These are phyloP conservation scores for Scaptomyza tumidula DNA, from an alignment of 2,888 invertebrate species.

Conservation along the genomic window DNA sequence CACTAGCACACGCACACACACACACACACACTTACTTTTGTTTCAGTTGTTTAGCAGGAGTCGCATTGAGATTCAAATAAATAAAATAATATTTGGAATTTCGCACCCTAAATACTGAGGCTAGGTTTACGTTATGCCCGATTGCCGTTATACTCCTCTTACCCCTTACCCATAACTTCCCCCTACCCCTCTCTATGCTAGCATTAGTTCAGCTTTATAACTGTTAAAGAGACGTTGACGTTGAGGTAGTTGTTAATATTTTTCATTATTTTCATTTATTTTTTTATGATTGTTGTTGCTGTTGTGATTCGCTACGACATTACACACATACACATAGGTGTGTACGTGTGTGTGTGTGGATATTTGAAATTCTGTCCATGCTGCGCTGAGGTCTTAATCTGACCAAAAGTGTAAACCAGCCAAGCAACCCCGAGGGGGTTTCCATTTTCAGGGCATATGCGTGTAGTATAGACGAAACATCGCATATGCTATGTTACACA, in stretches of 20 bases:
- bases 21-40: constrained; percentile 22
- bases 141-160: not conserved
- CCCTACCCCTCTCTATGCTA: constrained; percentile 3
- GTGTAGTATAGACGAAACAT: constrained; percentile 31
- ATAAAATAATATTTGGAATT: constrained; percentile 82
- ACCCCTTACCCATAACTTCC: not conserved
- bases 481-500: constrained; percentile 40
- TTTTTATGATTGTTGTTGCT: constrained; percentile 75
- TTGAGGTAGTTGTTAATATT: constrained; percentile 72
- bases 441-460: constrained; percentile 60
- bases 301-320: constrained; percentile 81
- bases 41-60: constrained; percentile 43
- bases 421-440: constrained; percentile 63
- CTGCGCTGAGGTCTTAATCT: constrained; percentile 83
- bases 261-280: constrained; percentile 48
- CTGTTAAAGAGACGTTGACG: constrained; percentile 71
- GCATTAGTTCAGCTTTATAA: constrained; percentile 77
- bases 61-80: constrained; percentile 78
- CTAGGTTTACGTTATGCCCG: constrained; percentile 22
- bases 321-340: constrained; percentile 26
- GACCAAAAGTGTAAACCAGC: constrained; percentile 82
- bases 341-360: constrained; percentile 1
- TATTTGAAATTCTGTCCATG: constrained; percentile 32
- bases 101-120: constrained; percentile 79
- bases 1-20: constrained; percentile 6